Base-by-base conservation (phyloP, 2,888 invertebrate species). In the Idaea straminata region DNA sequence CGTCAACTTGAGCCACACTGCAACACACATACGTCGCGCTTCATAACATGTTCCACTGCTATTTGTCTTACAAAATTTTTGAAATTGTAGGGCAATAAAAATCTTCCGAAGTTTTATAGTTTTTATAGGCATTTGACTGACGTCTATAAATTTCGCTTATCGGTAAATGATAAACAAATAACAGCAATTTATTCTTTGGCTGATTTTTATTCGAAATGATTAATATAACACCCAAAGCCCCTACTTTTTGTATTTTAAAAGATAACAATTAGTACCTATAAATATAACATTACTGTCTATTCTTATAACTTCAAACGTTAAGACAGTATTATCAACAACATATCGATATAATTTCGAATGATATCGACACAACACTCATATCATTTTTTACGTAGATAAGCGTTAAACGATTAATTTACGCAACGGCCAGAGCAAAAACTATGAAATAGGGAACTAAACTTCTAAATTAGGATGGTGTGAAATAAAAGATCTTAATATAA, bases 1-100 rank as follows among this genome's bases (percentile, higher is more conserved):
- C 89, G 95, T 95, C 93, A 97, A 94, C 94, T 96, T 97, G 94
- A 96, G 95, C 92, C 96, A 95, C 95, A 97, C 97, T 97, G 96
- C 87, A 96, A 96, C 94, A 95, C 85, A 89, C 86, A 72, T 66
- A 59, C 59, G 25, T 59, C 59, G 10, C 59, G 34, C 59, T 25
- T 59, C 47, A 6, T 47, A 47, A 47, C 47, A 47, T 3, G 47
- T 47, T 47, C 10, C 47, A 47, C 47, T 5, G 47, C 47, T 47
- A 13, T 10, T 47, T 5, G 13, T 3, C 47, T 47, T 13, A 47
- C 47, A 13, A 7, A 10, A 4, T 47, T 47, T n/a, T n/a, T n/a
- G n/a, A n/a, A n/a, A 47, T 10, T 4, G 2, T 0, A 47, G 36
- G 36, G 0, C 36, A 36, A 36, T 10, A 36, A 7, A 36, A 36